Conservation (phyloP, 2,113 vertebrate species). For the Suncus etruscus region DNA sequence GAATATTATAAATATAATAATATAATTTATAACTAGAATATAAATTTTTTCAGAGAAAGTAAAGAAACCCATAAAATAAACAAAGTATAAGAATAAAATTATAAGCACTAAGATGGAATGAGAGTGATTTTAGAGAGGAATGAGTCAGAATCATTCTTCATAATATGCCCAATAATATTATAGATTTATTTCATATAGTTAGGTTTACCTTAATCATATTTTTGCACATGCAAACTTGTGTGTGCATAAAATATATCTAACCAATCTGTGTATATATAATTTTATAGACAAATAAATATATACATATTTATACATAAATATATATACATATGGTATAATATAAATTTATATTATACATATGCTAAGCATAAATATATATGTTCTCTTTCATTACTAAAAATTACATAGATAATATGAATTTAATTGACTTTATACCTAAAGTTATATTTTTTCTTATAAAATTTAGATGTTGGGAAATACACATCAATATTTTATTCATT, state of each 20-base stretch:
- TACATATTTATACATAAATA: too few species aligned
- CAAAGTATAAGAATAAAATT: too few species aligned
- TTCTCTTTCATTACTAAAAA: neutral
- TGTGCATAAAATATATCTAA: neutral
- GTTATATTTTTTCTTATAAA: neutral
- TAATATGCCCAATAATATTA: neutral
- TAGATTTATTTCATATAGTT: neutral
- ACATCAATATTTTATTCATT: neutral
- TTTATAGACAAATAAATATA: neutral
- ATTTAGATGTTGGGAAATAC: neutral
- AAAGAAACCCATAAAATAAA: too few species aligned
- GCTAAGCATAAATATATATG: neutral
- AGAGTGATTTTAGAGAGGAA: neutral
- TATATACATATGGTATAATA: neutral
- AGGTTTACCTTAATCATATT: neutral
- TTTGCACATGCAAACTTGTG: neutral
- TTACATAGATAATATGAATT: neutral
- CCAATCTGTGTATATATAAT: neutral
- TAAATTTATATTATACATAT: neutral
- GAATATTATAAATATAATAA: too few species aligned
- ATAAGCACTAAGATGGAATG: too few species aligned
- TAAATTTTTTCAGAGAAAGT: too few species aligned
- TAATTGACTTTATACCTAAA: conserved; percentile 35
- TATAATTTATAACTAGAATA: too few species aligned
- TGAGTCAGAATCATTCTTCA: neutral